These are phyloP conservation scores for Mesoclemmys tuberculata DNA, from an alignment of 2,113 vertebrate species.

Conservation along the genomic window DNA sequence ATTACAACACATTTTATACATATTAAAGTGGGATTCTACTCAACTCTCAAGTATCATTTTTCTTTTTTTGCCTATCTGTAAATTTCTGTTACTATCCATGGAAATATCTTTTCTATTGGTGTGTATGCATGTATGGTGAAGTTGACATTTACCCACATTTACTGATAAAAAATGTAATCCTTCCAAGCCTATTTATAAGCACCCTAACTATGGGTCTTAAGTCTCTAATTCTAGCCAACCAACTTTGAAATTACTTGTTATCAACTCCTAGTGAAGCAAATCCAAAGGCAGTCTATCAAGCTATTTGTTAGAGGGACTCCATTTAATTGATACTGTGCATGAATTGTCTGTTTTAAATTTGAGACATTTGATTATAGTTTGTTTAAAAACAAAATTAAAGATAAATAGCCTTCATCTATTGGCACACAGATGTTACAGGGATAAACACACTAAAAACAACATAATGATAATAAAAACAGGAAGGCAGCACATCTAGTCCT, in stretches of 20 bases:
- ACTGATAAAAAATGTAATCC: neutral
- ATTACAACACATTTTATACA: neutral
- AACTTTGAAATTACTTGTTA: neutral
- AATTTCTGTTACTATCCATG: neutral
- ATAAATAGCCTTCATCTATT: neutral
- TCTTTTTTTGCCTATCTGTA: neutral
- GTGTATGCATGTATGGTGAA: neutral
- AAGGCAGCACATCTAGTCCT: neutral
- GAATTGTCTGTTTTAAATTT: neutral
- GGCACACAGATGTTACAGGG: neutral
- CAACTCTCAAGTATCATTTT: neutral
- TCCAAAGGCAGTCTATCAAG: neutral
- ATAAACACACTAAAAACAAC: neutral
- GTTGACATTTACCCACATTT: neutral
- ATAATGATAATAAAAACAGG: neutral
- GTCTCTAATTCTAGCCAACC: neutral
- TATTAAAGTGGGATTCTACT: neutral
- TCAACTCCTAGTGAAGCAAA: too few relatives aligned
- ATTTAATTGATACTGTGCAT: neutral
- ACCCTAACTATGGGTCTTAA: neutral
- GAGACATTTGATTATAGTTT: neutral
- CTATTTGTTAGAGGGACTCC: neutral
- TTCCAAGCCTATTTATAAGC: neutral
- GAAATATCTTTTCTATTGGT: neutral
- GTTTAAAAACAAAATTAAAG: neutral